A percentile compares a stretch with the other conserved stretches of the same genome.
These are phyloP conservation scores for Drosophila aff. DNA, from an alignment of 1,140 invertebrate species.

Conservation along the genomic window DNA sequence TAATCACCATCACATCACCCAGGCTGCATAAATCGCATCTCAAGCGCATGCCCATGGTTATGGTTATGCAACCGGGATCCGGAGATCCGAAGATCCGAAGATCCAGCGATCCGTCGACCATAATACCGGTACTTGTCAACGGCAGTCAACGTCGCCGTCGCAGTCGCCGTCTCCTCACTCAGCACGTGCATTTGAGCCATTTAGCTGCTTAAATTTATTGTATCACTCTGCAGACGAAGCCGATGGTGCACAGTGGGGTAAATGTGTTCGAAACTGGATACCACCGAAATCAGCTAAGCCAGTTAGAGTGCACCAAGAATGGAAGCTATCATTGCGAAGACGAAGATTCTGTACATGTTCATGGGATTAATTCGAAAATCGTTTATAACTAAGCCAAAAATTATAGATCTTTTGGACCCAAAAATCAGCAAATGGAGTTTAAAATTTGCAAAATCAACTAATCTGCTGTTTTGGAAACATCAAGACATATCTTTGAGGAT, in stretches of 20 bases:
- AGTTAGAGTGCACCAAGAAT: neutral
- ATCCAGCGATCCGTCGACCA: slow-evolving; percentile 23
- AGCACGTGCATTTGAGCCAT: slow-evolving; percentile 73
- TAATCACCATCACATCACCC: slow-evolving; percentile 13
- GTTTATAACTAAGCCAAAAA: no score
- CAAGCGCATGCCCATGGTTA: slow-evolving; percentile 33
- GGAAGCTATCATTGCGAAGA: neutral
- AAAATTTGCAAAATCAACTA: no score
- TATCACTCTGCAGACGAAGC: slow-evolving; percentile 32
- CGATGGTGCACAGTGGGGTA: slow-evolving; percentile 50
- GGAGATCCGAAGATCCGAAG: slow-evolving; percentile 36
- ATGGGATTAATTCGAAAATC: no score
- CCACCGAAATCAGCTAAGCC: neutral
- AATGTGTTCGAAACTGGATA: neutral
- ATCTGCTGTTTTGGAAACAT: neutral
- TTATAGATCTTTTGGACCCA: no score
- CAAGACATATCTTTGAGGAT: neutral
- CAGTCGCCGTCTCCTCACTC: slow-evolving; percentile 18
- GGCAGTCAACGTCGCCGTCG: slow-evolving; percentile 24
- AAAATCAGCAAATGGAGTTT: no score
- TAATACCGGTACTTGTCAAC: slow-evolving; percentile 78
- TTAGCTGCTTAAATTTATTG: slow-evolving; percentile 73
- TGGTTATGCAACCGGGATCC: slow-evolving; percentile 51
- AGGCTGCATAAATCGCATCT: slow-evolving; percentile 36
- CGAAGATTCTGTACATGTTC: no score